These are phyloP conservation scores for Cactoblastis cactorum DNA, from an alignment of 2,888 invertebrate genomes.

Conservation along the genomic window DNA sequence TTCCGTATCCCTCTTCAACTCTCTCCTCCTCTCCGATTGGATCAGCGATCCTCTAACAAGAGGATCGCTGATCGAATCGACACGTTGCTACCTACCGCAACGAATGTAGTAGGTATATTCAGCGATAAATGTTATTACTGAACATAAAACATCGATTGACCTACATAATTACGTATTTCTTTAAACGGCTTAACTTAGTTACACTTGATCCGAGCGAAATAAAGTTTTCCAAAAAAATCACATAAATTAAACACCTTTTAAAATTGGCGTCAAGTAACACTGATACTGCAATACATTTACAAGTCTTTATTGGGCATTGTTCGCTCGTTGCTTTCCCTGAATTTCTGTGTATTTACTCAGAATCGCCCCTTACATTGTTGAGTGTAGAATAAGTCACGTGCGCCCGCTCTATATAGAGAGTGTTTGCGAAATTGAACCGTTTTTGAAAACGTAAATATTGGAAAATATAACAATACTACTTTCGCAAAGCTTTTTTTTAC, in stretches of 20 bases:
- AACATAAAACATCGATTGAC: no score
- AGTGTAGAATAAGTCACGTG: conserved; percentile 21
- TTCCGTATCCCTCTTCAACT: no score
- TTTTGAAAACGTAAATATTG: conserved; percentile 15
- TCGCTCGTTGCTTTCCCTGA: not conserved
- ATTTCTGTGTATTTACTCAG: conserved; percentile 4
- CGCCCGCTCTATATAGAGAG: conserved; percentile 17
- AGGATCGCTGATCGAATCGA: no score
- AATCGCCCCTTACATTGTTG: conserved; percentile 18
- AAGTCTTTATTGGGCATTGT: conserved; percentile 5
- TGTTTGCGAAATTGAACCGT: conserved; percentile 21
- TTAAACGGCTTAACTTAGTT: no score
- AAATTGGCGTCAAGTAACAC: not conserved
- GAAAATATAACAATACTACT: no score
- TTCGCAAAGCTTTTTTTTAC: no score
- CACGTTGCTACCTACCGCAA: no score
- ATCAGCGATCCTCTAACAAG: no score
- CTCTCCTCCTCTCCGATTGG: no score
- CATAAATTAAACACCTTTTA: not conserved
- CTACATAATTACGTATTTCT: no score
- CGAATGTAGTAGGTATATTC: no score
- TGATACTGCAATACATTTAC: conserved; percentile 1
- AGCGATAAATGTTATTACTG: no score
- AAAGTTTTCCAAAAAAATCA: not conserved
- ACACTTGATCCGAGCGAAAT: not conserved